Evolutionary conservation across 2,888 invertebrate species (phyloP).

Genomic region (Mechanitis messenoides): DNA sequence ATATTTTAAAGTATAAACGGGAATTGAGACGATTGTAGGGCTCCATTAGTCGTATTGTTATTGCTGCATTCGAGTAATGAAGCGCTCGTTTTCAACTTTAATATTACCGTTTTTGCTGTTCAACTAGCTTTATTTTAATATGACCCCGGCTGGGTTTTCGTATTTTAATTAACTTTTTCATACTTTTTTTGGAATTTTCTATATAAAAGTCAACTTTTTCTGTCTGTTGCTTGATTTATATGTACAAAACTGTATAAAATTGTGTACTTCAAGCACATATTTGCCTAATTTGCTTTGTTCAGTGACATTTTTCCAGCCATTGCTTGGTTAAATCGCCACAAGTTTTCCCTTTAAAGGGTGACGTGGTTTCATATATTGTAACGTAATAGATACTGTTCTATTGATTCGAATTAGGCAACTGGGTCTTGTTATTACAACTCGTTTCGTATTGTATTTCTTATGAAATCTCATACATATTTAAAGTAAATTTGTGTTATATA

Average conservation of each 20-base stretch:
- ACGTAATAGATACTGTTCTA: conserved; percentile 40
- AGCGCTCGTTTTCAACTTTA: conserved; percentile 71
- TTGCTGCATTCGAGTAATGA: conserved; percentile 72
- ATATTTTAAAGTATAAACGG: conserved; percentile 57
- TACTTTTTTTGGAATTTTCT: conserved; percentile 45
- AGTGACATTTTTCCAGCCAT: conserved; percentile 51
- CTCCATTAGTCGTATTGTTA: conserved; percentile 74
- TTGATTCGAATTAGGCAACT: too few relatives aligned
- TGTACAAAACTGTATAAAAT: too few relatives aligned
- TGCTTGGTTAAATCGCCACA: conserved; percentile 44
- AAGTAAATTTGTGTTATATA: too few relatives aligned
- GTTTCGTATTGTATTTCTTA: too few relatives aligned
- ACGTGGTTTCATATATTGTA: conserved; percentile 60
- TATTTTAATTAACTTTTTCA: conserved; percentile 48
- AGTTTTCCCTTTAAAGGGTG: conserved; percentile 42
- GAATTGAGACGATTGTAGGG: conserved; percentile 62
- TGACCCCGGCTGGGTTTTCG: conserved; percentile 52
- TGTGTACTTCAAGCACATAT: conserved; percentile 47
- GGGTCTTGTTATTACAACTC: too few relatives aligned
- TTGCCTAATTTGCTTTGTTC: conserved; percentile 49
- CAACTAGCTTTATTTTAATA: conserved; percentile 59
- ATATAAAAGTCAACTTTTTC: too few relatives aligned
- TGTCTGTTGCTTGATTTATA: too few relatives aligned
- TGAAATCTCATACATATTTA: too few relatives aligned
- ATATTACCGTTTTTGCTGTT: conserved; percentile 63